Evolutionary conservation across 1,140 invertebrate genomes (phyloP).

Genomic region (Metaphire vulgaris): DNA sequence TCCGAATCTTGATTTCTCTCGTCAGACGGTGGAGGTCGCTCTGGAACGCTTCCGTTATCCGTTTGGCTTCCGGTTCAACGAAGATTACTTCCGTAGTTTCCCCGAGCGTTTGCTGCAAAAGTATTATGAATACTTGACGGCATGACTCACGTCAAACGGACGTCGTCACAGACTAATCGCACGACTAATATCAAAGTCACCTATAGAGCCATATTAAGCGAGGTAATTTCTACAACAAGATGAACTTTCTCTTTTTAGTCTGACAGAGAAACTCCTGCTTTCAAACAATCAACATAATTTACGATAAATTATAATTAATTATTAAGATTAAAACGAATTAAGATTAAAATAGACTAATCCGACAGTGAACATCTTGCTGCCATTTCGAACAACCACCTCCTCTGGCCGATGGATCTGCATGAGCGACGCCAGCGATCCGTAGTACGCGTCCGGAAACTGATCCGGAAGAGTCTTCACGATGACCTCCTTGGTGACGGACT

Average conservation of each 20-base stretch:
- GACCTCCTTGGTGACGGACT: slow-evolving; percentile 14
- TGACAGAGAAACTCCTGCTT: too few species aligned
- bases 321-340: too few species aligned
- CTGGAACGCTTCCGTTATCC: slow-evolving; percentile 21
- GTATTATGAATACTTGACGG: neutral
- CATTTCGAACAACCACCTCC: slow-evolving; percentile 20
- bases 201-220: too few species aligned
- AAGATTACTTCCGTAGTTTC: slow-evolving; percentile 23
- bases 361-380: too few species aligned
- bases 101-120: slow-evolving; percentile 15
- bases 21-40: slow-evolving; percentile 6
- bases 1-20: slow-evolving; percentile 7
- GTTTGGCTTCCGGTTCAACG: slow-evolving; percentile 22
- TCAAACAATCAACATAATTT: too few species aligned
- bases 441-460: slow-evolving; percentile 26
- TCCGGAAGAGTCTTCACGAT: slow-evolving; percentile 25
- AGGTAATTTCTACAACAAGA: too few species aligned
- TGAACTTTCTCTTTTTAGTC: too few species aligned
- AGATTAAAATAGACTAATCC: too few species aligned
- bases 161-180: too few species aligned
- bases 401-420: slow-evolving; percentile 24
- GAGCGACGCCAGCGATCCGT: slow-evolving; percentile 21
- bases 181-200: too few species aligned
- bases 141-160: too few species aligned
- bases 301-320: too few species aligned